Evolutionary conservation across 2,888 invertebrate species (phyloP), one percentile per base, ranked within the genome.

Genomic region (Drosophila mimetica): DNA sequence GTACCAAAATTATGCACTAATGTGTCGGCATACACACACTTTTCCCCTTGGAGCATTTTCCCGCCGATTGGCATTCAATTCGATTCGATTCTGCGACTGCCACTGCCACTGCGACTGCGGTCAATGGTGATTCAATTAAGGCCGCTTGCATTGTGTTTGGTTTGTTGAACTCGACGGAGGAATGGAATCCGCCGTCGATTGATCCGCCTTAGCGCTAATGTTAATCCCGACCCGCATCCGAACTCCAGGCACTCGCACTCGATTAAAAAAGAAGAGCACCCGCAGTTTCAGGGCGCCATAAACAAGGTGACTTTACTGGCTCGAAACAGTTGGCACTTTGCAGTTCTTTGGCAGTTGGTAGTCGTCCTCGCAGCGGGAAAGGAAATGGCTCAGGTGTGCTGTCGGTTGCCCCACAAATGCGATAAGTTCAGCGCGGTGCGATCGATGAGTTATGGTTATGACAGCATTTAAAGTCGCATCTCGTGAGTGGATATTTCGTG

Each of bases 301-400:
- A 84, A 84, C 80, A 74, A 84, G 80, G 69, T 83, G 86, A 83
- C 73, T 84, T 84, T 88, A 88, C 79, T 85, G 60, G 87, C 85
- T 64, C 76, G 53, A 44, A 53, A 32, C 48, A 42, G 47, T 71
- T 47, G 57, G 55, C 69, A 69, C 60, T 53, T 59, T 28, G 52
- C 44, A 44, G 42, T 13, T 30, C 30, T 3, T 4, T 11, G 30
- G 30, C 11, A 30, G 30, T 42, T 50, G 63, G 63, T 42, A 51
- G 65, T 64, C 52, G 44, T 42, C 52, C 32, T 52, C 64, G 41
- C 64, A 64, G 66, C 66, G 36, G 64, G 64, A 5, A 11, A 13
- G 25, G 57, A 39, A 32, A 18, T 22, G 25, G 41, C n/a, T 32
- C 59, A 44, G 60, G 64, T 65, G 63, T 30, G 51, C 13, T 61